Evolutionary conservation across 2,113 vertebrate species (phyloP).

Genomic region (Oceanodroma tethys): DNA sequence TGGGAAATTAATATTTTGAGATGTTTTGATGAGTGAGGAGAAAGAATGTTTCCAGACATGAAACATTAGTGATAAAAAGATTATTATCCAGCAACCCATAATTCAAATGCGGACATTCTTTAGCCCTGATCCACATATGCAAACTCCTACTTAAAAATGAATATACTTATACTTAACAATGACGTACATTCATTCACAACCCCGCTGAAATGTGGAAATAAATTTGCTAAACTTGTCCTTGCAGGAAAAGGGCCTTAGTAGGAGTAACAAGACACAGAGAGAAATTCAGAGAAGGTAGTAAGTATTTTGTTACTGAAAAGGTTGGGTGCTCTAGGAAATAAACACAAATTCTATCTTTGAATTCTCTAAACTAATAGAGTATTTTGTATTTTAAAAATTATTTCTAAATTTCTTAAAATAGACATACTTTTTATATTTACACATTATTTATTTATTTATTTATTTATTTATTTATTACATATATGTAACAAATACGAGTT

Average conservation of each 20-base stretch:
- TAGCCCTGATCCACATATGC: neutral
- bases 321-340: neutral
- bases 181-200: neutral
- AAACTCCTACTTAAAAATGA: neutral
- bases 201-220: neutral
- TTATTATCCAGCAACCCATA: neutral
- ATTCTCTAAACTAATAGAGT: neutral
- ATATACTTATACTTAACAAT: neutral
- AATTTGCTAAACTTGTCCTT: neutral
- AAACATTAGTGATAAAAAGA: neutral
- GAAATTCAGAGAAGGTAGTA: accelerated
- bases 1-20: neutral
- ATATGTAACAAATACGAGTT: neutral
- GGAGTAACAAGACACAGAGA: neutral
- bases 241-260: neutral
- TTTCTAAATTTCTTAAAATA: neutral
- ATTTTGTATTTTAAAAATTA: neutral
- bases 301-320: neutral
- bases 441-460: too few species aligned
- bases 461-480: neutral
- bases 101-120: neutral
- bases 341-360: neutral
- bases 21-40: neutral
- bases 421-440: neutral
- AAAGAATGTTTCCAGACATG: neutral